Percentiles rank a stretch among this genome's conserved stretches.
Evolutionary conservation across 2,797 vertebrate genomes (phyloP).

Genomic region (Linurgus olivaceus): DNA sequence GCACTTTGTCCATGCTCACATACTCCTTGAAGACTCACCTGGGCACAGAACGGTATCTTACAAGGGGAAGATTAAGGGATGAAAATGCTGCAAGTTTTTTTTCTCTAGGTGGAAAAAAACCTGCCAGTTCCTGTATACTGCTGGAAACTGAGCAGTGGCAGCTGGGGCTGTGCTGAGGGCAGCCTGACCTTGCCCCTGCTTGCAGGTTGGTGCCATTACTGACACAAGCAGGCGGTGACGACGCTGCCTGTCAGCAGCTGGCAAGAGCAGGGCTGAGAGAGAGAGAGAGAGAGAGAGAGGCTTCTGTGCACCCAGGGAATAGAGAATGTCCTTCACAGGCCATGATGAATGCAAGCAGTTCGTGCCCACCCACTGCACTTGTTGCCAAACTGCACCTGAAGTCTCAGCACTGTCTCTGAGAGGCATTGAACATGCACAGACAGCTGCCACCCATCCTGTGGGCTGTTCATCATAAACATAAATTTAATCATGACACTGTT

Average conservation of each 20-base stretch:
- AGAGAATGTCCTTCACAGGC: neutral
- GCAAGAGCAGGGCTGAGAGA: neutral
- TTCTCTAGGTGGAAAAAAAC: neutral
- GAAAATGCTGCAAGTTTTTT: neutral
- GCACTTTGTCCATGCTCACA: neutral
- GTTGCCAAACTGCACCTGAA: neutral
- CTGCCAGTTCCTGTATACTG: neutral
- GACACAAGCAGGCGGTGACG: neutral
- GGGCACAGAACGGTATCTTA: neutral
- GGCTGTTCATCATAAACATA: neutral
- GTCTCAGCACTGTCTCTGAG: neutral
- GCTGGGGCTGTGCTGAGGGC: neutral
- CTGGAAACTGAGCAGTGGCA: neutral
- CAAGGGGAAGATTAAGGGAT: neutral
- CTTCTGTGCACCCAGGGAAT: rapidly evolving
- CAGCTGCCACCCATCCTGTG: neutral
- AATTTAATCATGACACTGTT: neutral
- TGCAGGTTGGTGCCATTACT: neutral
- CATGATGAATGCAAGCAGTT: neutral
- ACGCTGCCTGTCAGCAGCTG: slow-evolving; percentile 2
- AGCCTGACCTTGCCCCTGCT: neutral
- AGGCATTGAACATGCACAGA: neutral
- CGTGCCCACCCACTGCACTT: neutral
- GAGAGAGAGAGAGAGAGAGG: neutral
- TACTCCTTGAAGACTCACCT: neutral